These are phyloP conservation scores for Helarctos malayanus DNA, from an alignment of 2,797 vertebrate genomes.

Conservation along the genomic window DNA sequence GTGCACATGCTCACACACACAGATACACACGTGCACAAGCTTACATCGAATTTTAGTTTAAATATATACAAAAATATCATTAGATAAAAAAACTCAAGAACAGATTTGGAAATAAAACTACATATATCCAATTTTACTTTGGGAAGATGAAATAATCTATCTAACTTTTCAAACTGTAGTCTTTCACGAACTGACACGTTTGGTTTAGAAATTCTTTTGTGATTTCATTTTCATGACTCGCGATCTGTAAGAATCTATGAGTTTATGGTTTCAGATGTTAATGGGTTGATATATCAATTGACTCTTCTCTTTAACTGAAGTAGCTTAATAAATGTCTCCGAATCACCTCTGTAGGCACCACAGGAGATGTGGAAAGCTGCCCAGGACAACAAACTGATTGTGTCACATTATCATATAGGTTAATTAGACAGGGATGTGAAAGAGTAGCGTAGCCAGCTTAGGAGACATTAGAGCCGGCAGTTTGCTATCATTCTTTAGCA, in stretches of 20 bases:
- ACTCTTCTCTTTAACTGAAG: background rate
- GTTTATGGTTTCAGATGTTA: background rate
- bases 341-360: background rate
- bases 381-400: background rate
- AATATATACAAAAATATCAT: background rate
- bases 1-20: background rate
- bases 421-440: background rate
- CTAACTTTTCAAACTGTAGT: background rate
- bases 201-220: constrained; percentile 6
- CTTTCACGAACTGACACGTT: background rate
- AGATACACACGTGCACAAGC: background rate
- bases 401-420: background rate
- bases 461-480: background rate
- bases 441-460: background rate
- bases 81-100: background rate
- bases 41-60: background rate
- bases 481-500: background rate
- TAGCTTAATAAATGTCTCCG: constrained; percentile 38
- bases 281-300: background rate
- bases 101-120: constrained; percentile 36
- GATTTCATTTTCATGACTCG: constrained; percentile 6
- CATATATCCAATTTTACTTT: background rate
- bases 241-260: background rate
- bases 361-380: background rate
- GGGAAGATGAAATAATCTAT: background rate